A percentile compares a stretch with the other conserved stretches of the same genome.
phyloP scores from a whole-genome alignment of 2,797 vertebrate species.

The Gobionotothen gibberifrons region DNA sequence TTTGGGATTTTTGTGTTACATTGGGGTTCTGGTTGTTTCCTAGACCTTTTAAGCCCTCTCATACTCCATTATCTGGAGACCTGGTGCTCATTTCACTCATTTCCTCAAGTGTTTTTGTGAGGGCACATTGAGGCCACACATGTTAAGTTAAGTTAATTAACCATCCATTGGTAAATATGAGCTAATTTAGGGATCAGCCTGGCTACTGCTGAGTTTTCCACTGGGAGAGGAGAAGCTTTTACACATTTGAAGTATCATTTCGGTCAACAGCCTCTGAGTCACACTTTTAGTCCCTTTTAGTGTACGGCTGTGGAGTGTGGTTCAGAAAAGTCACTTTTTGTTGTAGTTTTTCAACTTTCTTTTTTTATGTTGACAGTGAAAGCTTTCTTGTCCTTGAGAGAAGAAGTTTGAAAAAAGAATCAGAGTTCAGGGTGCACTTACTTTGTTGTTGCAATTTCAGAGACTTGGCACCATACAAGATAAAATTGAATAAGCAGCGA shows the following conservation, averaged over 20 bases:
- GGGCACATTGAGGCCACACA: not conserved
- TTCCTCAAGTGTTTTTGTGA: slow-evolving; percentile 27
- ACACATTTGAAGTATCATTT: slow-evolving; percentile 9
- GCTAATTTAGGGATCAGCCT: not conserved
- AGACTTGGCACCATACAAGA: too few species aligned
- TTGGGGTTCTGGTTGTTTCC: not conserved
- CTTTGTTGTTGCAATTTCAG: too few species aligned
- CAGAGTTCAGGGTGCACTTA: not conserved
- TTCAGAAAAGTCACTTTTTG: not conserved
- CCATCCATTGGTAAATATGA: not conserved
- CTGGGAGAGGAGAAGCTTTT: slow-evolving; percentile 10
- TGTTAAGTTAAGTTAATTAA: slow-evolving; percentile 21
- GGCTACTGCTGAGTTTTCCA: not conserved
- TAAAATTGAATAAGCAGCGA: too few species aligned
- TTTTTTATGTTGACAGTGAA: not conserved
- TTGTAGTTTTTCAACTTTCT: not conserved
- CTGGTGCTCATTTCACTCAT: slow-evolving; percentile 22
- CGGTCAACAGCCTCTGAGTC: not conserved
- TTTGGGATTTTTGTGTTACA: not conserved
- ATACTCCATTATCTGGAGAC: slow-evolving; percentile 41
- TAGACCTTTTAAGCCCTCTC: slow-evolving; percentile 3
- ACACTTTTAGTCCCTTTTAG: not conserved
- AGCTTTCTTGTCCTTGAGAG: not conserved
- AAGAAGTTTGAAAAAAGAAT: not conserved
- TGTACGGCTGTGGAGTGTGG: not conserved